These are phyloP conservation scores for Megaustenia siamemsis DNA, from an alignment of 2,888 invertebrate genomes.

Conservation along the genomic window DNA sequence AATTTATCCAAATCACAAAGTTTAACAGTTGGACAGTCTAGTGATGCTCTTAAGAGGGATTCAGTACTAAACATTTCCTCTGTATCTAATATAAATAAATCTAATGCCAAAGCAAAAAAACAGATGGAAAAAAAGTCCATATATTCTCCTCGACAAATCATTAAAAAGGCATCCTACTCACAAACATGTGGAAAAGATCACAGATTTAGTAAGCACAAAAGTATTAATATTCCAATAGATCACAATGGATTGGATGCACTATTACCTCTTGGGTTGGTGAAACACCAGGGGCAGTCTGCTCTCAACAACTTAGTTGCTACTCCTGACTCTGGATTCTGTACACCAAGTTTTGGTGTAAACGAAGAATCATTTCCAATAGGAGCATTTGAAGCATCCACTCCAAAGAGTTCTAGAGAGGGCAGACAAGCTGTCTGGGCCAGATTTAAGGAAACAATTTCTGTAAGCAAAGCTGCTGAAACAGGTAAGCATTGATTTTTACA, in stretches of 20 bases:
- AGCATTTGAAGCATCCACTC: conserved; percentile 17
- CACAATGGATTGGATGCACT: background rate
- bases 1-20: conserved; percentile 30
- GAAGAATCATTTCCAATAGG: background rate
- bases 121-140: background rate
- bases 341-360: background rate
- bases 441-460: background rate
- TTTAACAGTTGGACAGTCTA: background rate
- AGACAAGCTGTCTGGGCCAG: background rate
- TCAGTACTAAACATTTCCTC: background rate
- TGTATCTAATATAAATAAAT: no score
- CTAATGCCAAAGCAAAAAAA: background rate
- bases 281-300: background rate
- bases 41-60: background rate
- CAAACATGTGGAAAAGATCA: background rate
- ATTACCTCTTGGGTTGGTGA: background rate
- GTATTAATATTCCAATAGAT: conserved; percentile 19
- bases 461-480: background rate
- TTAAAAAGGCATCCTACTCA: background rate
- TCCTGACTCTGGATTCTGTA: conserved; percentile 46
- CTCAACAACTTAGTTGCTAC: conserved; percentile 5
- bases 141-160: background rate
- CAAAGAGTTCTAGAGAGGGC: background rate
- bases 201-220: conserved; percentile 6
- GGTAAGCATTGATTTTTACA: background rate